These are phyloP conservation scores for Poicephalus gulielmi DNA, from an alignment of 2,113 vertebrate genomes.

Conservation along the genomic window DNA sequence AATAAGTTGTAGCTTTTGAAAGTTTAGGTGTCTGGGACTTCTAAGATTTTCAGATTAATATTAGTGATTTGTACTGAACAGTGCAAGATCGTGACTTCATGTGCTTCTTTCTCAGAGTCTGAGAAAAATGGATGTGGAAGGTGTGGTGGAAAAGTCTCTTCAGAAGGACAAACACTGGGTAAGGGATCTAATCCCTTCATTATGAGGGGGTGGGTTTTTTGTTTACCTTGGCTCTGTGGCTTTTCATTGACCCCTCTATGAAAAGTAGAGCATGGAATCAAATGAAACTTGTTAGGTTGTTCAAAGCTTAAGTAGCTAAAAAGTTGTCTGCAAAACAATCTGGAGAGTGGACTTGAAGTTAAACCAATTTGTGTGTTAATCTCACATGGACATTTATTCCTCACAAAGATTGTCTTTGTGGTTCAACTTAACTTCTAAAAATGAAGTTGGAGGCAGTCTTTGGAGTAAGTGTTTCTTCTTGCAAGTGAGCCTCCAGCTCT, in stretches of 20 bases:
- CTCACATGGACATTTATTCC: background rate
- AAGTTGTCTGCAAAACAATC: background rate
- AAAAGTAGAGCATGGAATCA: background rate
- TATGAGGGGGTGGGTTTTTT: background rate
- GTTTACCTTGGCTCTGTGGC: background rate
- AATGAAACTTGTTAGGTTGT: background rate
- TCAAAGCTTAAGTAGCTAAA: background rate
- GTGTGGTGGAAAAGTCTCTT: background rate
- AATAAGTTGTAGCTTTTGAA: background rate
- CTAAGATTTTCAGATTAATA: background rate
- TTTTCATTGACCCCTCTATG: background rate
- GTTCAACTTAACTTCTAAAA: conserved; percentile 21
- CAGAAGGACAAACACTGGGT: conserved; percentile 1
- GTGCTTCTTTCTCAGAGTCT: conserved; percentile 37
- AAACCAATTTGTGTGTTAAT: background rate
- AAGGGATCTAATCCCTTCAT: background rate
- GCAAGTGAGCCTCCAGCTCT: background rate
- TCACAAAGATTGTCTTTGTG: background rate
- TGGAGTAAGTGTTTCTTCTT: conserved; percentile 4
- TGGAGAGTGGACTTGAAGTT: background rate
- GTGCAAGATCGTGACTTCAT: background rate
- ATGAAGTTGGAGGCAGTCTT: background rate
- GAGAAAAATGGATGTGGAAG: conserved; percentile 37
- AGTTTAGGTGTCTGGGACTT: background rate
- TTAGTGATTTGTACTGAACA: background rate